Evolutionary conservation across 1,140 invertebrate species (phyloP), one percentile per base, ranked within the genome.

Genomic region (Sinonovacula constricta): DNA sequence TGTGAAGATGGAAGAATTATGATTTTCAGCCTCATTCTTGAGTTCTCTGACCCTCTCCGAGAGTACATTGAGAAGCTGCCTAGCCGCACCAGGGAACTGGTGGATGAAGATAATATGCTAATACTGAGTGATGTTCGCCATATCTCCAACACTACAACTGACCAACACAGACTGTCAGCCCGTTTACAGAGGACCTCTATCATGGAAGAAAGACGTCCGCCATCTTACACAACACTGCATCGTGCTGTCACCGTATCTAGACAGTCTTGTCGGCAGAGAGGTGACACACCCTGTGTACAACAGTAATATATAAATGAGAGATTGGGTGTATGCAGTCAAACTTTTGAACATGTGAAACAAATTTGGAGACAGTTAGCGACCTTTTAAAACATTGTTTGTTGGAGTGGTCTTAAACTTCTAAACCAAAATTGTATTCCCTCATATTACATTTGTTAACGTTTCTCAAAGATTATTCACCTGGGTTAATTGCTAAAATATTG

Each of bases 1-100:
- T 88, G 86, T 51, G 78, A 84, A 1, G 88, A 90, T 56, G 88
- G 88, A 0, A 78, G 88, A 12, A 77, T 89, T 0, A 77, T 89
- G 78, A 82, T 89, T 2, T 66, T 89, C 1, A 79, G 72, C 31
- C 54, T 90, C 4, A 84, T 88, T 53, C 66, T 89, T 2, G 86
- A 86, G 36, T 45, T 85, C 5, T 75, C 81, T 60, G 87, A 88
- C 62, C 89, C 87, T 4, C 79, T 88, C 22, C 71, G 24, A 22
- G 86, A 89, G 56, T 14, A 85, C 18, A 86, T 89, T 51, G 71
- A 80, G 26, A 81, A 86, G 39, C 68, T 90, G 14, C 83, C 85
- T 4, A 83, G 78, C 54, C 62, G 89, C 5, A 15, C 18, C 5
- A 33, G 53, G 15, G 68, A 62, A 24, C 31, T 22, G 15, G 33